Conservation (phyloP, 2,888 invertebrate genomes). For the Andrena flavipes region DNA sequence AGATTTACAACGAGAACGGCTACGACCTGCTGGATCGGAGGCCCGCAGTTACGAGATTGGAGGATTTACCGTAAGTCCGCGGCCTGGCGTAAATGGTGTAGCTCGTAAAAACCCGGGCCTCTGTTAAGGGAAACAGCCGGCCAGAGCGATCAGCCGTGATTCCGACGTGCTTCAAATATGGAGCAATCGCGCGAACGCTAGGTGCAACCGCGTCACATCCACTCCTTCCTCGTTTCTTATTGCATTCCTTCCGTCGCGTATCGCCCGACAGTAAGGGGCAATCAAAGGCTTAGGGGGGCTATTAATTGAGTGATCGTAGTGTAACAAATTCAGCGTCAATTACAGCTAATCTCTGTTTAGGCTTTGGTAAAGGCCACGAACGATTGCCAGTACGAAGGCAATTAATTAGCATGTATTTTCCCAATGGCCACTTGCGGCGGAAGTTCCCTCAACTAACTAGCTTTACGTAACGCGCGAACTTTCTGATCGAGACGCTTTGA, state of each 20-base stretch:
- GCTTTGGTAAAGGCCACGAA: background rate
- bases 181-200: slow-evolving; percentile 37
- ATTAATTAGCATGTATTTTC: slow-evolving; percentile 14
- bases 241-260: slow-evolving; percentile 14
- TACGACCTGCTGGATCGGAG: slow-evolving; percentile 86
- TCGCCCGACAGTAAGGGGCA: background rate
- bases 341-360: background rate
- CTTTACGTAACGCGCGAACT: slow-evolving; percentile 15
- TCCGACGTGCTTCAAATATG: slow-evolving; percentile 57
- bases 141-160: slow-evolving; percentile 41
- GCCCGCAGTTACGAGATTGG: slow-evolving; percentile 77
- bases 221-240: slow-evolving; percentile 27
- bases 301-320: slow-evolving; percentile 7
- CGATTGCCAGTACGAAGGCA: background rate
- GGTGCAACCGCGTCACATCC: slow-evolving; percentile 15
- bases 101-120: slow-evolving; percentile 64
- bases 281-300: background rate
- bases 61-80: slow-evolving; percentile 85
- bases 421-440: slow-evolving; percentile 1
- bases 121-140: slow-evolving; percentile 38
- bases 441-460: slow-evolving; percentile 10
- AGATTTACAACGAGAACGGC: slow-evolving; percentile 87
- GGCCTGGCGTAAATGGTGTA: slow-evolving; percentile 39
- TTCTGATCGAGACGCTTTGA: slow-evolving; percentile 14
- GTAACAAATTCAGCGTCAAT: slow-evolving; percentile 1